Percentiles rank a stretch among this genome's conserved stretches.
Evolutionary conservation across 1,140 invertebrate species (phyloP).

Genomic region (Heterodera schachtii): DNA sequence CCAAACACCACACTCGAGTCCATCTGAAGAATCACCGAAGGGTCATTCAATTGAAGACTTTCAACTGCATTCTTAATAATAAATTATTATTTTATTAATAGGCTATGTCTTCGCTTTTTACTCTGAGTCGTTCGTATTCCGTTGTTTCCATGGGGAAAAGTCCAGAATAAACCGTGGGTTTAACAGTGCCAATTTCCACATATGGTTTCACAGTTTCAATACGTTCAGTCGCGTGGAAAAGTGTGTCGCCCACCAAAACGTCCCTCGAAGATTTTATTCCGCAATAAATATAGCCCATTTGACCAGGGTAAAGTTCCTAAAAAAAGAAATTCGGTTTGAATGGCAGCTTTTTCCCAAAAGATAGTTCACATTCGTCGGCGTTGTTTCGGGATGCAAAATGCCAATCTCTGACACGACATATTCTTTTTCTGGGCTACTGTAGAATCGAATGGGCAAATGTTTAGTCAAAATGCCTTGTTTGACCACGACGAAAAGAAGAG

Average conservation of each 20-base stretch:
- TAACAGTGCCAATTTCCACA: constrained; percentile 74
- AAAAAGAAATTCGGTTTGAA: not conserved
- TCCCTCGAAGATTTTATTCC: constrained; percentile 80
- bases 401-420: constrained; percentile 82
- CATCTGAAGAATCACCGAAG: constrained; percentile 78
- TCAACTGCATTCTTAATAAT: constrained; percentile 76
- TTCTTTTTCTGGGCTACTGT: constrained; percentile 72
- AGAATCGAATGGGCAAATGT: constrained; percentile 71
- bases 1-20: constrained; percentile 89
- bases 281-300: constrained; percentile 80
- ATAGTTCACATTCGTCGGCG: constrained; percentile 69
- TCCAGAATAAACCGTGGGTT: constrained; percentile 89
- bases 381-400: constrained; percentile 78
- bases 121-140: constrained; percentile 72
- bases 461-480: constrained; percentile 66
- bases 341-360: constrained; percentile 6
- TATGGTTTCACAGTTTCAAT: constrained; percentile 71
- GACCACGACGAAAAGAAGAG: constrained; percentile 75
- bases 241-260: constrained; percentile 81
- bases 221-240: constrained; percentile 70
- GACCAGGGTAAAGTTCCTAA: constrained; percentile 71
- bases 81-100: not conserved
- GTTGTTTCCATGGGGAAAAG: constrained; percentile 88
- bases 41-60: constrained; percentile 89
- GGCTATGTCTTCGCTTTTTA: not conserved